Evolutionary conservation across 2,888 invertebrate genomes (phyloP).

Genomic region (Phoronis australis): DNA sequence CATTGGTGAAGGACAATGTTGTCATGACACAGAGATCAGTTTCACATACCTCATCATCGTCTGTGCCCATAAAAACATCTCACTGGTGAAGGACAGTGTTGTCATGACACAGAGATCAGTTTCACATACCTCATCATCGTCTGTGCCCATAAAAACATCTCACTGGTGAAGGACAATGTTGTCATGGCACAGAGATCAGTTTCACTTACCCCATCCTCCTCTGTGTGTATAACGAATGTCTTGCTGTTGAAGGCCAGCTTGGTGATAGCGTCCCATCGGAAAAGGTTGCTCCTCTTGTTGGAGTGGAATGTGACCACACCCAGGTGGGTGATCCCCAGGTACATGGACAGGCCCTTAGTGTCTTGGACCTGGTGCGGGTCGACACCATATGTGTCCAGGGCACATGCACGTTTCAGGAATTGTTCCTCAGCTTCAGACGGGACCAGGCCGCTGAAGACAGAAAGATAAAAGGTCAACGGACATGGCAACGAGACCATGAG

Average conservation of each 20-base stretch:
- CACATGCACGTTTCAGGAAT: constrained; percentile 85
- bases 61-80: too few species aligned
- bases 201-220: constrained; percentile 77
- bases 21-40: too few species aligned
- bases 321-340: constrained; percentile 89
- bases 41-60: too few species aligned
- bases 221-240: constrained; percentile 93
- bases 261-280: constrained; percentile 87
- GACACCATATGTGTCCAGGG: constrained; percentile 92
- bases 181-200: neutral
- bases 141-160: constrained; percentile 92
- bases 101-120: neutral
- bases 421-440: constrained; percentile 82
- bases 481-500: too few species aligned
- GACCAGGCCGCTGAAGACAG: constrained; percentile 75
- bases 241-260: constrained; percentile 96
- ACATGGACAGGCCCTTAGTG: constrained; percentile 84
- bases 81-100: too few species aligned
- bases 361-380: constrained; percentile 98
- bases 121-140: constrained; percentile 77
- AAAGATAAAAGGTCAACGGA: too few species aligned
- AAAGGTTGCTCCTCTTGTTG: constrained; percentile 86
- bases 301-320: constrained; percentile 94
- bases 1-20: too few species aligned
- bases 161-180: too few species aligned